phyloP scores from a whole-genome alignment of 2,113 vertebrate species.

The Phalacrocorax carbo region DNA sequence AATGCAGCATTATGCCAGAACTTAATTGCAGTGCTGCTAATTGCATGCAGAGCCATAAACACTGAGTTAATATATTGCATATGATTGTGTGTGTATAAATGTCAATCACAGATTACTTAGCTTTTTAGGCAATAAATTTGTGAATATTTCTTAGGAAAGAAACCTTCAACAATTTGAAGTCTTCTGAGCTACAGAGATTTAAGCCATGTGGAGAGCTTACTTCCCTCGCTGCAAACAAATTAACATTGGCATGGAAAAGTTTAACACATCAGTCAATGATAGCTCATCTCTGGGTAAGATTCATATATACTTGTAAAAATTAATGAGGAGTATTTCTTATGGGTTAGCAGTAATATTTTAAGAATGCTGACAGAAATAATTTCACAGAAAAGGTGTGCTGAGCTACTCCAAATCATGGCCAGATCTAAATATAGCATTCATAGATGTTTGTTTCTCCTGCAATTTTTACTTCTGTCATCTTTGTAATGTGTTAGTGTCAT shows the following conservation, averaged over 20 bases:
- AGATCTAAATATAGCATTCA: background rate
- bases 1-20: background rate
- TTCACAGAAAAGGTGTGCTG: background rate
- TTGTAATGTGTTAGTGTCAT: background rate
- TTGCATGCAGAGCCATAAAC: background rate
- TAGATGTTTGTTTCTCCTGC: background rate
- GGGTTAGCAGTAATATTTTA: background rate
- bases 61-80: background rate
- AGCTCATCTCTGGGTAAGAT: slow-evolving; percentile 2
- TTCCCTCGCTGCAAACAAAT: background rate
- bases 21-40: slow-evolving; percentile 30
- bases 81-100: background rate
- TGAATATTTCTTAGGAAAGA: background rate
- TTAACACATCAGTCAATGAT: background rate
- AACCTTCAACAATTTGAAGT: background rate
- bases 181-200: background rate
- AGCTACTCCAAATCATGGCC: background rate
- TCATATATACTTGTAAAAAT: slow-evolving; percentile 26
- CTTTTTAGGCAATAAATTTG: background rate
- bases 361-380: background rate
- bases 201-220: background rate
- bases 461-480: background rate
- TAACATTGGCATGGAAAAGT: background rate
- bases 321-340: slow-evolving; percentile 16
- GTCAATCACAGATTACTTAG: background rate